phyloP scores from a whole-genome alignment of 2,888 invertebrate genomes.

The Blastobasis lacticolella region DNA sequence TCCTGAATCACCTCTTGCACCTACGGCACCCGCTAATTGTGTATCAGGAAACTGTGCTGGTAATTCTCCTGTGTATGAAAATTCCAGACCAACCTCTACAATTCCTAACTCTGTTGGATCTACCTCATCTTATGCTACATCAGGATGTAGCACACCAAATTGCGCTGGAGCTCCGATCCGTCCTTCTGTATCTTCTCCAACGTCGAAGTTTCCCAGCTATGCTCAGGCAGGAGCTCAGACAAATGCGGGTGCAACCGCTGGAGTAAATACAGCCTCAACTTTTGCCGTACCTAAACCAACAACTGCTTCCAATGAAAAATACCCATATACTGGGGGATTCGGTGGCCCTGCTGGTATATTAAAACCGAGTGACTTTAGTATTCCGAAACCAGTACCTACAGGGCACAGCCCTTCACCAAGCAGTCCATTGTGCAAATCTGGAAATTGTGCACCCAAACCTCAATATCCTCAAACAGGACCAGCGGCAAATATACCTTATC shows the following conservation, averaged over 20 bases:
- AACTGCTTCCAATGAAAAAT: slow-evolving; percentile 4
- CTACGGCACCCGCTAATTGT: slow-evolving; percentile 15
- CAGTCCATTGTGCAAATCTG: not conserved
- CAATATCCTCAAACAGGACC: not conserved
- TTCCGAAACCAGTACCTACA: slow-evolving; percentile 2
- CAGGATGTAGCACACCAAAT: slow-evolving; percentile 3
- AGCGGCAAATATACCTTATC: not conserved
- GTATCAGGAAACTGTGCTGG: slow-evolving; percentile 23
- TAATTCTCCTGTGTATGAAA: not conserved
- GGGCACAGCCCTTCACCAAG: not conserved
- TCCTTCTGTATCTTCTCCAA: not conserved
- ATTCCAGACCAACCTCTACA: slow-evolving; percentile 3
- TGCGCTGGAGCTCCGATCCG: slow-evolving; percentile 1
- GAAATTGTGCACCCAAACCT: not conserved
- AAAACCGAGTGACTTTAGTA: slow-evolving; percentile 11
- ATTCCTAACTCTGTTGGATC: slow-evolving; percentile 11
- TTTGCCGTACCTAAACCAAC: slow-evolving; percentile 4
- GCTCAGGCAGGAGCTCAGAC: not conserved
- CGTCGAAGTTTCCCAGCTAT: slow-evolving; percentile 4
- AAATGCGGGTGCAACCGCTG: slow-evolving; percentile 5
- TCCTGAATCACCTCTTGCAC: not conserved
- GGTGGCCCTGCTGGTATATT: slow-evolving; percentile 22
- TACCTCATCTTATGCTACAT: slow-evolving; percentile 10
- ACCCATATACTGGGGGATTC: slow-evolving; percentile 25
- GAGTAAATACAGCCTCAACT: slow-evolving; percentile 1